Percentiles rank a stretch among this genome's conserved stretches.
phyloP scores from a whole-genome alignment of 1,140 invertebrate genomes.

The Drosophila nannoptera region DNA sequence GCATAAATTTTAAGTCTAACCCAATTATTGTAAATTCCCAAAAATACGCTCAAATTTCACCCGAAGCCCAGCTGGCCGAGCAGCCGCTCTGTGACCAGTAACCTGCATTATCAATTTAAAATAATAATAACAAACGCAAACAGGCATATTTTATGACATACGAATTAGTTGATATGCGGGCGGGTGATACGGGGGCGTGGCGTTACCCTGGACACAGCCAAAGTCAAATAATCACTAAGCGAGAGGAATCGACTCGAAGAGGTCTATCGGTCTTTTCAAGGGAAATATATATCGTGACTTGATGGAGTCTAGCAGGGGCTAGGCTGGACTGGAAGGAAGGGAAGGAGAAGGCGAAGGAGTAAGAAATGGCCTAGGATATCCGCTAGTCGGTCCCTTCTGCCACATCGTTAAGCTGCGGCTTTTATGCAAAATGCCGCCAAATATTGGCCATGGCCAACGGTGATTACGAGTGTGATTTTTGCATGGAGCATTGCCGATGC shows the following conservation, averaged over 20 bases:
- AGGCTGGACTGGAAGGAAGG: too few relatives aligned
- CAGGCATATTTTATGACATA: conserved; percentile 40
- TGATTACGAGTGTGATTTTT: conserved; percentile 31
- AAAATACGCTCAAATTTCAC: conserved; percentile 27
- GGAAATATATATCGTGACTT: too few relatives aligned
- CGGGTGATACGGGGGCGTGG: conserved; percentile 1
- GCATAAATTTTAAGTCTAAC: conserved; percentile 58
- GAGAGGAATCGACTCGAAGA: too few relatives aligned
- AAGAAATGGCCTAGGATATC: too few relatives aligned
- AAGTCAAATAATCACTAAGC: too few relatives aligned
- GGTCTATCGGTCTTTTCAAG: too few relatives aligned
- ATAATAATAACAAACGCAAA: conserved; percentile 72
- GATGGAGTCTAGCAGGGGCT: too few relatives aligned
- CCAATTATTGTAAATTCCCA: conserved; percentile 60
- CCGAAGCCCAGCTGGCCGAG: conserved; percentile 5
- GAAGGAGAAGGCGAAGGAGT: too few relatives aligned
- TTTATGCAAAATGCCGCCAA: conserved; percentile 11
- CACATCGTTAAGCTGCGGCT: not conserved
- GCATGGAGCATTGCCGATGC: conserved; percentile 16
- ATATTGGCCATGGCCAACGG: conserved; percentile 27
- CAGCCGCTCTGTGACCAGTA: conserved; percentile 7
- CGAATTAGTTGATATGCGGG: conserved; percentile 55
- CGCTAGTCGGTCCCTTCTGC: not conserved
- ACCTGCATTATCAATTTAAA: conserved; percentile 48
- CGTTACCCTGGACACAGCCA: not conserved